These are phyloP conservation scores for Xylota sylvarum DNA, from an alignment of 2,888 invertebrate species.

Conservation along the genomic window DNA sequence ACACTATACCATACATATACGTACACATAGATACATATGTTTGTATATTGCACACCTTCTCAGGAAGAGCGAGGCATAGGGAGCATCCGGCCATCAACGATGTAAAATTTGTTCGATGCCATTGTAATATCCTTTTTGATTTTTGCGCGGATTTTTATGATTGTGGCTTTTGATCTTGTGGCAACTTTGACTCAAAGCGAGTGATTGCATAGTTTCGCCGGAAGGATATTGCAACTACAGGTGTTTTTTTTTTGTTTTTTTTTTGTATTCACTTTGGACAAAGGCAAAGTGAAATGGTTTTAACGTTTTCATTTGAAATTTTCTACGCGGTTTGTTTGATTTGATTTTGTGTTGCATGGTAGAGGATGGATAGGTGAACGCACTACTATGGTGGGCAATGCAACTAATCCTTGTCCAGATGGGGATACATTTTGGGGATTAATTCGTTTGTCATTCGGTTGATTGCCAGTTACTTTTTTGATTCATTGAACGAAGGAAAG, in stretches of 20 bases:
- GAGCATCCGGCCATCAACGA: slow-evolving; percentile 16
- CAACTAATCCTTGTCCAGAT: too few relatives aligned
- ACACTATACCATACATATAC: slow-evolving; percentile 40
- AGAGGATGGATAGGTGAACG: neutral
- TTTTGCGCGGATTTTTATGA: slow-evolving; percentile 64
- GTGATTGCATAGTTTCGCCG: slow-evolving; percentile 49
- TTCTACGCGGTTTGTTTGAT: slow-evolving; percentile 18
- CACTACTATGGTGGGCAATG: neutral
- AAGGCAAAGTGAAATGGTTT: slow-evolving; percentile 4
- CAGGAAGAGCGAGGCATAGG: neutral
- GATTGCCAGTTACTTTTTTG: too few relatives aligned
- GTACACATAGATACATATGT: neutral
- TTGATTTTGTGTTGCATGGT: neutral
- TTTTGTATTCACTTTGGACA: neutral
- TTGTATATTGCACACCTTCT: slow-evolving; percentile 42
- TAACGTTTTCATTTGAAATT: slow-evolving; percentile 18
- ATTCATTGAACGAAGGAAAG: too few relatives aligned
- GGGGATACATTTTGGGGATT: too few relatives aligned
- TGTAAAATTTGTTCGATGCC: slow-evolving; percentile 62
- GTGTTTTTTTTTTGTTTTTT: slow-evolving; percentile 42
- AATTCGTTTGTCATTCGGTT: too few relatives aligned
- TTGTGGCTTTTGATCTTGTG: slow-evolving; percentile 68
- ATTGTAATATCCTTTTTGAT: slow-evolving; percentile 68
- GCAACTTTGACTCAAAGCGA: slow-evolving; percentile 41
- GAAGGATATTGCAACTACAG: slow-evolving; percentile 65